Evolutionary conservation across 2,113 vertebrate genomes (phyloP).

Genomic region (Vulpes vulpes): DNA sequence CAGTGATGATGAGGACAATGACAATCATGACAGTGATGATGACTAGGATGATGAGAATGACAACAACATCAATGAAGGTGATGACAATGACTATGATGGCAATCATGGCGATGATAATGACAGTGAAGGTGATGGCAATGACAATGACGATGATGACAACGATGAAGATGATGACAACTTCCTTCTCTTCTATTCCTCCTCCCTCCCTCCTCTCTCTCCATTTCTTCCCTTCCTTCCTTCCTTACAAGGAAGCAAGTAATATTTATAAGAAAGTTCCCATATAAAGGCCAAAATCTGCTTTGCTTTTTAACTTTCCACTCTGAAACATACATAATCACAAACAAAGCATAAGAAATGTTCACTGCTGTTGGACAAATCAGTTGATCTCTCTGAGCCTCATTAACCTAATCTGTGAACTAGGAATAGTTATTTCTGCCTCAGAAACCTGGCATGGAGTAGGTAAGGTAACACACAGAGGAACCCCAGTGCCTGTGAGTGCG

Average conservation of each 20-base stretch:
- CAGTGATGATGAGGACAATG: background rate
- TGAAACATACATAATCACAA: background rate
- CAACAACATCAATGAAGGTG: background rate
- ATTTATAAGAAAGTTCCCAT: background rate
- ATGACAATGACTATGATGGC: accelerated
- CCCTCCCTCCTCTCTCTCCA: accelerated
- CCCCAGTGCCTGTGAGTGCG: accelerated
- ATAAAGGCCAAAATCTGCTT: background rate
- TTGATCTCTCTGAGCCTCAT: background rate
- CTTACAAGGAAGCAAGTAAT: background rate
- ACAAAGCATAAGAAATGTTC: background rate
- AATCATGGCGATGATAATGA: too few species aligned
- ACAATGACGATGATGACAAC: background rate
- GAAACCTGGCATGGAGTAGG: background rate
- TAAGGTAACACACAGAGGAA: accelerated
- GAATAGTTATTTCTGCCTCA: background rate
- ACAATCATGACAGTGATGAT: background rate
- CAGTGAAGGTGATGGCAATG: background rate
- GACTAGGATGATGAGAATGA: background rate
- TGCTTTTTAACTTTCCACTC: background rate
- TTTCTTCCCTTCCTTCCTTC: too few species aligned
- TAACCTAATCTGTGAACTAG: background rate
- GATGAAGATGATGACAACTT: background rate
- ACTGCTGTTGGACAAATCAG: background rate
- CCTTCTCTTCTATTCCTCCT: too few species aligned